Conservation (phyloP, 1,140 invertebrate species). For the Pseudachorutes palmiensis region DNA sequence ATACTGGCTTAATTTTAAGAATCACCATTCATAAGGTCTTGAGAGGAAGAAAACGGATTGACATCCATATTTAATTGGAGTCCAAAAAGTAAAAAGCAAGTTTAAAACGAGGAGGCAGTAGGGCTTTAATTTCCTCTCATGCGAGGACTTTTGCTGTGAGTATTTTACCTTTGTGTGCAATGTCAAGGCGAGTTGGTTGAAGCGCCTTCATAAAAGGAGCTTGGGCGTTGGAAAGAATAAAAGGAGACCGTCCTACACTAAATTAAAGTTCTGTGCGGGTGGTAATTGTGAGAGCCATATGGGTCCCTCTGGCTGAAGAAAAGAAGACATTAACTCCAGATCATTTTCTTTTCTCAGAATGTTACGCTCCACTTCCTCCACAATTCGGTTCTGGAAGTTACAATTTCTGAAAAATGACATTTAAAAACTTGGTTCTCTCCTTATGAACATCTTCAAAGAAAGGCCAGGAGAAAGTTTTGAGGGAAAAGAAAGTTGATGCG, state of each 20-base stretch:
- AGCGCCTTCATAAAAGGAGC: too few species aligned
- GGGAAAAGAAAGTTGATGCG: neutral
- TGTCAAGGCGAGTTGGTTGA: neutral
- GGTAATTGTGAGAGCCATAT: conserved; percentile 35
- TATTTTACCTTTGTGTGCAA: neutral
- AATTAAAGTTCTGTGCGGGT: conserved; percentile 20
- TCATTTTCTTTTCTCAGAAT: neutral
- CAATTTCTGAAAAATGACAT: conserved; percentile 6
- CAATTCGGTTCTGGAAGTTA: conserved; percentile 5
- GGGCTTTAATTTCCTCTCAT: neutral
- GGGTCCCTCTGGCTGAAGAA: conserved; percentile 18
- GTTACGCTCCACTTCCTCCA: neutral
- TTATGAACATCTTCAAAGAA: neutral
- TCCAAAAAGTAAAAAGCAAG: neutral
- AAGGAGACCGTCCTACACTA: neutral
- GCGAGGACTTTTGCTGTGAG: neutral
- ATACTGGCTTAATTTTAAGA: too few species aligned
- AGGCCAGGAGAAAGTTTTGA: neutral
- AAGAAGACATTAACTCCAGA: neutral
- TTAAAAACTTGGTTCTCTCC: neutral
- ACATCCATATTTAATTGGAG: neutral
- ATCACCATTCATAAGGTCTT: too few species aligned
- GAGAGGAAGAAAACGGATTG: conserved; percentile 1
- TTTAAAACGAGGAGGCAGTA: neutral
- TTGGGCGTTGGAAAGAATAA: neutral